phyloP scores from a whole-genome alignment of 2,888 invertebrate genomes.

The Halocaridina rubra region DNA sequence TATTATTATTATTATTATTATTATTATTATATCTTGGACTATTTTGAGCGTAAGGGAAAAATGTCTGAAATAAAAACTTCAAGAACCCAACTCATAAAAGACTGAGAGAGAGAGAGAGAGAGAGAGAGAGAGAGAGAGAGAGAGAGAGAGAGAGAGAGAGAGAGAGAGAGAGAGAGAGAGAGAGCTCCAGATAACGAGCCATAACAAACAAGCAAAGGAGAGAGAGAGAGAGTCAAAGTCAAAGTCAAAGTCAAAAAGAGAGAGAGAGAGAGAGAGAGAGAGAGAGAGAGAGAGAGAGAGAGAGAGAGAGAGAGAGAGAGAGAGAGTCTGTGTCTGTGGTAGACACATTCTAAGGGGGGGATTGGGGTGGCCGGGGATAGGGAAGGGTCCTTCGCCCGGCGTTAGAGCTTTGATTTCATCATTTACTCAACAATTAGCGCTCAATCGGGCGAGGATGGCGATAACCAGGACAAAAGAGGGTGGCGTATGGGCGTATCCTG shows the following conservation, averaged over 20 bases:
- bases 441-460: conserved; percentile 57
- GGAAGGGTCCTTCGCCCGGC: conserved; percentile 25
- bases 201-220: neutral
- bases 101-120: neutral
- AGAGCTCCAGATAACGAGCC: neutral
- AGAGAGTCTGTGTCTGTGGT: neutral
- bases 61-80: no score
- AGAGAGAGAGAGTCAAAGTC: neutral
- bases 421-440: conserved; percentile 63
- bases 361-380: neutral
- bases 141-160: conserved; percentile 19
- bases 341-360: neutral
- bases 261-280: neutral
- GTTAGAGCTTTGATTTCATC: conserved; percentile 63
- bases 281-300: neutral
- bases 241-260: conserved; percentile 12
- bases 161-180: neutral
- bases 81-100: no score
- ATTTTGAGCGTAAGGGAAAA: no score
- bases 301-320: neutral
- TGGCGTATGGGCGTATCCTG: conserved; percentile 30
- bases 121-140: conserved; percentile 27
- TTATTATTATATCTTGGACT: no score
- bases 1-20: no score
- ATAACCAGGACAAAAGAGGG: conserved; percentile 55